A percentile compares a stretch with the other conserved stretches of the same genome.
phyloP scores from a whole-genome alignment of 2,113 vertebrate species.

The Bos javanicus region DNA sequence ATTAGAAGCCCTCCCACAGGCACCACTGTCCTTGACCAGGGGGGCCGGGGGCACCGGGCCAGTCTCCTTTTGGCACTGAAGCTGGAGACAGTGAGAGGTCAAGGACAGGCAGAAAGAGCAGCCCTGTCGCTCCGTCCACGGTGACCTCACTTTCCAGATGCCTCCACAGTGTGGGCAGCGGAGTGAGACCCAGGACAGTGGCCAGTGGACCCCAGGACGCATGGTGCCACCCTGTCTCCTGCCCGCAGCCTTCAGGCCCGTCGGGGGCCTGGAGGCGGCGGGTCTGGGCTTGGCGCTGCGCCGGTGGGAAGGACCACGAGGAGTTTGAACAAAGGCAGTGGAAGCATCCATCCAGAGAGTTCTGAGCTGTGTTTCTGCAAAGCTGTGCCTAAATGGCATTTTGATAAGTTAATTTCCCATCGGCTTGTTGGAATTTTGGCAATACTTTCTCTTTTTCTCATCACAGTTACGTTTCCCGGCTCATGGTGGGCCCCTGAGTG shows the following conservation, averaged over 20 bases:
- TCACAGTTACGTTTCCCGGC: background rate
- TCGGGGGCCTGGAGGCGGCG: background rate
- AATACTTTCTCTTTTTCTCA: background rate
- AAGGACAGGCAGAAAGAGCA: background rate
- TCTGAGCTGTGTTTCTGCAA: background rate
- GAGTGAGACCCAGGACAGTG: background rate
- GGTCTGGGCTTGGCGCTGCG: background rate
- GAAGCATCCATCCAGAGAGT: background rate
- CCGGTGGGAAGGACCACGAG: background rate
- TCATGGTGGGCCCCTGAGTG: rapidly evolving
- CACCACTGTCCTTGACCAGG: background rate
- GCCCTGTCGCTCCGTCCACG: rapidly evolving
- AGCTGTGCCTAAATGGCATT: background rate
- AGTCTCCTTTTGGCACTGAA: background rate
- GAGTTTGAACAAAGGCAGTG: background rate
- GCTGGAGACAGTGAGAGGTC: background rate
- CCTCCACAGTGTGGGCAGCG: background rate
- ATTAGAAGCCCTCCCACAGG: background rate
- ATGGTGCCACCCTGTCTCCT: background rate
- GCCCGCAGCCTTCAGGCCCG: rapidly evolving
- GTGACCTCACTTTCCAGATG: background rate
- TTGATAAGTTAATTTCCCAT: background rate
- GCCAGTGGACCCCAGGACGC: rapidly evolving
- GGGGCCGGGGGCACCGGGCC: rapidly evolving
- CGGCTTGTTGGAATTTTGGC: background rate